phyloP scores from a whole-genome alignment of 2,888 invertebrate species.

The Oligia fasciuncula region DNA sequence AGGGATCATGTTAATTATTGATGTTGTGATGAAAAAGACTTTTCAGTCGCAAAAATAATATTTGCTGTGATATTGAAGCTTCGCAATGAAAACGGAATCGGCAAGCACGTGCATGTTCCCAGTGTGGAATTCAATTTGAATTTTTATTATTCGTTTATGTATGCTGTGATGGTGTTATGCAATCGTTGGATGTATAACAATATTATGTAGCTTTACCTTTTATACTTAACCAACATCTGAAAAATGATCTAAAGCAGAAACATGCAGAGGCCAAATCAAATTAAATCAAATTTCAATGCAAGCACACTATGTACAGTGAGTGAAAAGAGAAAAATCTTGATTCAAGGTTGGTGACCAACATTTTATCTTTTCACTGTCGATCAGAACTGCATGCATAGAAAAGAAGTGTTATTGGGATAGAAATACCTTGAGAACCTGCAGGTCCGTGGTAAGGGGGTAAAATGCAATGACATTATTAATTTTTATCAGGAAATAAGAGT shows the following conservation, averaged over 20 bases:
- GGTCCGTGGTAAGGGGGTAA: conserved; percentile 89
- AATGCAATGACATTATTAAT: conserved; percentile 89
- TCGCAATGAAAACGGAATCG: conserved; percentile 73
- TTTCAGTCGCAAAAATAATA: conserved; percentile 69
- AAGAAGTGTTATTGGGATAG: conserved; percentile 88
- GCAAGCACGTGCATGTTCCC: conserved; percentile 79
- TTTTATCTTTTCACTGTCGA: conserved; percentile 72
- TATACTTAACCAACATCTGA: conserved; percentile 60
- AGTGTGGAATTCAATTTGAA: conserved; percentile 67
- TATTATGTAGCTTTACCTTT: conserved; percentile 60
- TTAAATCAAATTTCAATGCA: conserved; percentile 73
- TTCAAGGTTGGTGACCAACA: conserved; percentile 31
- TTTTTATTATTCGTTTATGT: conserved; percentile 63
- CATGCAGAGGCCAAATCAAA: conserved; percentile 77
- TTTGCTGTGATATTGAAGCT: conserved; percentile 75
- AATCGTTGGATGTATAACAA: conserved; percentile 58
- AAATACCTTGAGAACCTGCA: conserved; percentile 91
- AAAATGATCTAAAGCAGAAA: conserved; percentile 70
- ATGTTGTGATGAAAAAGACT: conserved; percentile 66
- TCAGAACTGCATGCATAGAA: conserved; percentile 86
- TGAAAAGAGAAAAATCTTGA: conserved; percentile 71
- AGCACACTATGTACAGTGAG: conserved; percentile 78
- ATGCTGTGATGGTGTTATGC: conserved; percentile 63
- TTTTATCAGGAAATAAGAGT: conserved; percentile 84
- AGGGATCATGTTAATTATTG: conserved; percentile 64